Evolutionary conservation across 2,888 invertebrate species (phyloP).

Genomic region (Dryobota labecula): DNA sequence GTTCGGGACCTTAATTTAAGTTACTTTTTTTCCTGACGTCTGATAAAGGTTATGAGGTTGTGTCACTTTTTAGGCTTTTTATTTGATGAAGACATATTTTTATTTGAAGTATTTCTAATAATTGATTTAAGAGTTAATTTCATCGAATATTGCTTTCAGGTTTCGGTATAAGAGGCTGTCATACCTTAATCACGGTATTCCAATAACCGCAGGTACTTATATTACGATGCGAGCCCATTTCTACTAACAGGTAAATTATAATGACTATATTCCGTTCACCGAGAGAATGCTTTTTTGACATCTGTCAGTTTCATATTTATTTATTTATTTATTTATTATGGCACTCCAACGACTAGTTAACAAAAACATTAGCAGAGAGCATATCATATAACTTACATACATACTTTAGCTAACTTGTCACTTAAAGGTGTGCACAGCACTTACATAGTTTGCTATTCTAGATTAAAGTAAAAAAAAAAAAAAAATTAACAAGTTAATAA

Average conservation of each 20-base stretch:
- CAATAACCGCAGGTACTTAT: slow-evolving; percentile 3
- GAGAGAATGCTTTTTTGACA: too few species aligned
- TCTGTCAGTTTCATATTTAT: too few species aligned
- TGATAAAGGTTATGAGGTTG: neutral
- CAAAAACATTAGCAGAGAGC: too few species aligned
- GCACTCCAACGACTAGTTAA: too few species aligned
- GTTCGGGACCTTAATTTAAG: slow-evolving; percentile 6
- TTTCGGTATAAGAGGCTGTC: neutral
- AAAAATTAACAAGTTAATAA: too few species aligned
- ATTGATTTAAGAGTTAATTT: neutral
- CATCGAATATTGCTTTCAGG: neutral
- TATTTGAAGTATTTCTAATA: neutral
- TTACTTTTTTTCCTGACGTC: neutral
- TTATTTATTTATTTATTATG: too few species aligned
- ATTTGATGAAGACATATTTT: neutral
- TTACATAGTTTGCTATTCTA: too few species aligned
- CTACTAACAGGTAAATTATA: slow-evolving; percentile 12
- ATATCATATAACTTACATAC: too few species aligned
- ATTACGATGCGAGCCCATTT: neutral
- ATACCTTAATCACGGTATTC: slow-evolving; percentile 21
- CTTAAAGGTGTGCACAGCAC: too few species aligned
- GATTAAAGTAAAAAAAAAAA: too few species aligned
- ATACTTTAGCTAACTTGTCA: too few species aligned
- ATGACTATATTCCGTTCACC: too few species aligned
- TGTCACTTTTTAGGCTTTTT: neutral